Conservation (phyloP, 2,797 vertebrate genomes). For the Lophotriccus pileatus region DNA sequence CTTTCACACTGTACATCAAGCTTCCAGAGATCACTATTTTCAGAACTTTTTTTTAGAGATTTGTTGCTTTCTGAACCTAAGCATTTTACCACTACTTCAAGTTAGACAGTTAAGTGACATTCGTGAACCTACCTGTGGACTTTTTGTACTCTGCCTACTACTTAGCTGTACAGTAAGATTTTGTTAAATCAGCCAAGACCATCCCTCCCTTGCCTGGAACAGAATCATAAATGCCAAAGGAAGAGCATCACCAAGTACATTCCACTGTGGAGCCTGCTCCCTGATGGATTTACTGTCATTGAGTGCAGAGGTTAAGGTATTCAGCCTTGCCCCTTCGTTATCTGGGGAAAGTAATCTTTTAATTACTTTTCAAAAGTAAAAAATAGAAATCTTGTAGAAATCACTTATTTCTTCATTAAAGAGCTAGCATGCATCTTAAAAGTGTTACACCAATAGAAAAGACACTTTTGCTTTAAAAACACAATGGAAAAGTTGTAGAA, state of each 20-base stretch:
- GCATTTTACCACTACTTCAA: not conserved
- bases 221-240: not conserved
- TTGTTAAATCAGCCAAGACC: not conserved
- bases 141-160: not conserved
- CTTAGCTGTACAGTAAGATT: not conserved
- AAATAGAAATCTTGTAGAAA: not conserved
- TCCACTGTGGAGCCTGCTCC: not conserved
- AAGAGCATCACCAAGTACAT: not conserved
- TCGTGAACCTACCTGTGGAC: not conserved
- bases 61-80: not conserved
- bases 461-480: not conserved
- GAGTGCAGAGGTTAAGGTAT: not conserved
- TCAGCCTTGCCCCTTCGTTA: not conserved
- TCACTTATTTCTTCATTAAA: not conserved
- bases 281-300: not conserved
- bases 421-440: not conserved
- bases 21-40: not conserved
- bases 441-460: not conserved
- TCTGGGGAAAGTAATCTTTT: not conserved
- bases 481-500: not conserved
- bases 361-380: not conserved
- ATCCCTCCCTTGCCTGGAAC: fast-evolving
- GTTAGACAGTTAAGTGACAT: not conserved
- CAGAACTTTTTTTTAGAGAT: not conserved
- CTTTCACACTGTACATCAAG: not conserved